Evolutionary conservation across 1,140 invertebrate genomes (phyloP), one percentile per base, ranked within the genome.

Genomic region (Pseudomyrmex sp.): DNA sequence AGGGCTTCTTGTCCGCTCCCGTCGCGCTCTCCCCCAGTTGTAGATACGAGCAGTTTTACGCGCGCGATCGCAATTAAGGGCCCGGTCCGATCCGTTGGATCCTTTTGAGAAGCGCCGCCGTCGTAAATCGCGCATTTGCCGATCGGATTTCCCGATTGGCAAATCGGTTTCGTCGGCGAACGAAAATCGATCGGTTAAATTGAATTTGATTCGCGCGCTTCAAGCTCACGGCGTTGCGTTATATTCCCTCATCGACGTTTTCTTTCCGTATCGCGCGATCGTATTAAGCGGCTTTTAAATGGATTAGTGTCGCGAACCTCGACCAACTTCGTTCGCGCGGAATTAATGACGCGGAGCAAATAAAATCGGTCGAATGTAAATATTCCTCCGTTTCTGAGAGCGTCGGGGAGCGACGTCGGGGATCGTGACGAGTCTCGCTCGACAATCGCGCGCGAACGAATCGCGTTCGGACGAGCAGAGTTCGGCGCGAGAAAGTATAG

Each of bases 191-290:
- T 80, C 54, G 54, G 70, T 80, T 61, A 80, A 72, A 48, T 69
- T 46, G 50, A 46, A 77, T 80, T 80, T 59, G 44, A 80, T 23
- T 80, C 44, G 52, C 75, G n/a, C 12, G 44, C n/a, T 70, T 80
- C 50, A 15, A 18, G 9, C 26, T 59, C 65, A 26, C 1, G 10
- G 15, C 10, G 63, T 7, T 7, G 35, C 35, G 18, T 35, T 44
- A 26, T 69, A 26, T 26, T 26, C 26, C 26, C 23, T 23, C 50
- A 18, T 52, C 5, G 2, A 4, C 48, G 18, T 59, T 69, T 59
- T 48, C 20, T 48, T 70, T 48, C 0, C 35, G 54, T 59, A 52
- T 77, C 56, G 52, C 15, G 44, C 10, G 54, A 35, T 59, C 68
- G 1, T 59, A 23, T 80, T 59, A 77, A 77, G 18, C 35, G 63